Conservation (phyloP, 1,140 invertebrate species). For the Nixonia krombeini region DNA sequence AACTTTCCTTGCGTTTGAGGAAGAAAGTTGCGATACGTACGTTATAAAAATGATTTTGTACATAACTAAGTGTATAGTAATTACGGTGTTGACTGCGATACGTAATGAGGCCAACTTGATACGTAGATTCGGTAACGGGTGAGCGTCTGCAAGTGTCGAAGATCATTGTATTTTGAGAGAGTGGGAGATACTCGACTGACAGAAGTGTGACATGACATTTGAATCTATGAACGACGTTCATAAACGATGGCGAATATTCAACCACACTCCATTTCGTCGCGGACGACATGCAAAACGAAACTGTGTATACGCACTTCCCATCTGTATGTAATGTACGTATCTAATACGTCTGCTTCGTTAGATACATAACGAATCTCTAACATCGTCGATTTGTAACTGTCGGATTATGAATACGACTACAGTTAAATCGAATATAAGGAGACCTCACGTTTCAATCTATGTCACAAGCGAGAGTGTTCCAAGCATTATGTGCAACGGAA, state of each 20-base stretch:
- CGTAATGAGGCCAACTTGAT: not conserved
- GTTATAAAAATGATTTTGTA: slow-evolving; percentile 34
- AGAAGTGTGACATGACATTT: slow-evolving; percentile 65
- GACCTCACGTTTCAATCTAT: slow-evolving; percentile 2
- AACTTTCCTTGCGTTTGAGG: too few species aligned
- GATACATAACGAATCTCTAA: too few species aligned
- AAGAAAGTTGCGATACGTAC: too few species aligned
- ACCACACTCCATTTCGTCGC: not conserved
- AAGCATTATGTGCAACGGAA: slow-evolving; percentile 31
- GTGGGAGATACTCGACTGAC: slow-evolving; percentile 59
- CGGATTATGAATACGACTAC: too few species aligned
- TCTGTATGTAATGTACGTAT: slow-evolving; percentile 41
- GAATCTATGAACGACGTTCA: slow-evolving; percentile 23
- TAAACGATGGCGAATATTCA: slow-evolving; percentile 23
- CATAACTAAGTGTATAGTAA: slow-evolving; percentile 40
- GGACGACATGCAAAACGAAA: slow-evolving; percentile 9
- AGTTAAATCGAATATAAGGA: too few species aligned
- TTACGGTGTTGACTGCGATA: too few species aligned
- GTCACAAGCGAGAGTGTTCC: slow-evolving; percentile 10
- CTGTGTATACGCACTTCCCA: slow-evolving; percentile 39
- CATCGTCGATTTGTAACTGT: too few species aligned
- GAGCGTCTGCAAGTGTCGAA: slow-evolving; percentile 10
- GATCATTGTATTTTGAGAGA: slow-evolving; percentile 51
- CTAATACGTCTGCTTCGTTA: too few species aligned
- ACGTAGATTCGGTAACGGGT: slow-evolving; percentile 7